Evolutionary conservation across 2,797 vertebrate species (phyloP), one percentile per base, ranked within the genome.

Genomic region (Momotus momota): DNA sequence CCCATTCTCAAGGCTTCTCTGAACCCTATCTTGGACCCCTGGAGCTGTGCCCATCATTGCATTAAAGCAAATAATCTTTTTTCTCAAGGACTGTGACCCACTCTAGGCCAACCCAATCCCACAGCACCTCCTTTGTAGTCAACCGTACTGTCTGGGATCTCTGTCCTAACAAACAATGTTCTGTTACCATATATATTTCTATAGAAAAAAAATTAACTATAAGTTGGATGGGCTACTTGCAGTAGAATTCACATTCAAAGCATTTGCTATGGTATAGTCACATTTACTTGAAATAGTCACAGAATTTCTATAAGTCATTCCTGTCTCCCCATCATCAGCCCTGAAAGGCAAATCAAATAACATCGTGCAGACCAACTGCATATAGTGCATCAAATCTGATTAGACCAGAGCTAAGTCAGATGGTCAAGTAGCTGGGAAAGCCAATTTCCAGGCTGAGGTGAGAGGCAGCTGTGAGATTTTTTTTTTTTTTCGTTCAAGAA

Each of bases 221-320:
- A 97, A 97, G 96, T 89, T 81, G 62, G 43, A 79, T 75, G 60
- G 72, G 51, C 97, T 98, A 98, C 98, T 97, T 98, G 98, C 97
- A 94, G 98, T 98, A 31, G 98, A 98, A 98, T 98, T 98, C n/a
- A 96, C 98, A 25, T 98, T 98, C 93, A 98, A 95, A 97, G 98
- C 98, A 97, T 98, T 98, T 81, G 98, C 98, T 94, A 98, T 98
- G 95, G 98, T 97, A 98, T 95, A 89, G 95, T 98, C 86, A 98
- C 97, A 9, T 35, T 35, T 35, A 35, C 35, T 97, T 80, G 98
- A 98, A 96, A 98, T 95, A 89, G 95, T 98, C 86, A 98, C 97
- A 9, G 98, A 98, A 97, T 98, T 98, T 96, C 98, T 98, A 85
- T 98, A 98, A 95, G 97, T 97, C 70, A 97, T 97, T 62, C 97